Evolutionary conservation across 2,797 vertebrate genomes (phyloP).

Genomic region (Cottoperca gobio): DNA sequence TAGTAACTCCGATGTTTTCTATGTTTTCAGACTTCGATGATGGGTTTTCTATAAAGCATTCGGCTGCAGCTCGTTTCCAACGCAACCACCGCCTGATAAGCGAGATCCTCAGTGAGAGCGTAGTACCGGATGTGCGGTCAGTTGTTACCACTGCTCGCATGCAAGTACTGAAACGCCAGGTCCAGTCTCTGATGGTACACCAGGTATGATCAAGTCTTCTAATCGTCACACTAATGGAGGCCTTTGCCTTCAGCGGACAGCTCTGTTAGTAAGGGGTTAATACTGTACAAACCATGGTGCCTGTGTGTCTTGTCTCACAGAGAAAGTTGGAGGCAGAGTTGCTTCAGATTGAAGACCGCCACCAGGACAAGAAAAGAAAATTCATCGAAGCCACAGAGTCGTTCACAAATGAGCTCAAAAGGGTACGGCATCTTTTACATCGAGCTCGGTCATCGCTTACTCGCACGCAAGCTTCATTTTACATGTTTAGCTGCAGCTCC

Average conservation of each 20-base stretch:
- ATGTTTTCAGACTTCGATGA: constrained; percentile 92
- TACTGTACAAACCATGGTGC: neutral
- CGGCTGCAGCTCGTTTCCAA: constrained; percentile 95
- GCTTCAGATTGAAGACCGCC: constrained; percentile 97
- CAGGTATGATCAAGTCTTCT: constrained; percentile 88
- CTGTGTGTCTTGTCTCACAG: constrained; percentile 79
- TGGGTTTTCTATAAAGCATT: constrained; percentile 97
- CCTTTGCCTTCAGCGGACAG: neutral
- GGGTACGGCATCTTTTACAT: constrained; percentile 84
- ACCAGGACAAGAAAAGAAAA: constrained; percentile 98
- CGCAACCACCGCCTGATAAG: constrained; percentile 98
- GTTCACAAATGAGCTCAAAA: constrained; percentile 96
- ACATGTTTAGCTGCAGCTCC: constrained; percentile 38
- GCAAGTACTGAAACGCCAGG: constrained; percentile 98
- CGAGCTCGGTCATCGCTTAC: constrained; percentile 29
- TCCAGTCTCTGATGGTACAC: constrained; percentile 98
- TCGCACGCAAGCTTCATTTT: constrained; percentile 58
- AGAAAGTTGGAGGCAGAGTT: constrained; percentile 97
- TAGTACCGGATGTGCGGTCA: constrained; percentile 96
- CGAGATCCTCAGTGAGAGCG: constrained; percentile 97
- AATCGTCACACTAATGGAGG: neutral
- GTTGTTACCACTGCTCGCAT: constrained; percentile 98
- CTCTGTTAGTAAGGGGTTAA: constrained; percentile 11
- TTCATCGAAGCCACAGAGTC: constrained; percentile 97
- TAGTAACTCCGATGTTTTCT: constrained; percentile 22